Percentiles rank a stretch among this genome's conserved stretches.
Evolutionary conservation across 35 echinoderm and acorn worm species (phyloP).

Genomic region (Chiridota heheva): DNA sequence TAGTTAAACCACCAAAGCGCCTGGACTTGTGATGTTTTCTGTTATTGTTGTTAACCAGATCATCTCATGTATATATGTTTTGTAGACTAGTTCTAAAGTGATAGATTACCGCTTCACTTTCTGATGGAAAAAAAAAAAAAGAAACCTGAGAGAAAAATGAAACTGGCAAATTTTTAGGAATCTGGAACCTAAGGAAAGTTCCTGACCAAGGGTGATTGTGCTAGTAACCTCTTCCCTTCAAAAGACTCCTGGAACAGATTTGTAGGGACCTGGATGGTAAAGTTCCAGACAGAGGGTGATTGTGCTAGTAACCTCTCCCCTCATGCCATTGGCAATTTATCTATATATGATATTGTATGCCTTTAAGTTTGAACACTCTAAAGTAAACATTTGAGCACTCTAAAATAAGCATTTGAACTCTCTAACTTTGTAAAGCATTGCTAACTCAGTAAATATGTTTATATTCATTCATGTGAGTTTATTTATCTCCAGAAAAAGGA

Average conservation of each 20-base stretch:
- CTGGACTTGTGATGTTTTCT: conserved; percentile 10
- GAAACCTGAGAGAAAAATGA: neutral
- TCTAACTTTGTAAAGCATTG: no score
- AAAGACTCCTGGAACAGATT: neutral
- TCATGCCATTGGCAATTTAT: no score
- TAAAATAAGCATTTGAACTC: no score
- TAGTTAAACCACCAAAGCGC: neutral
- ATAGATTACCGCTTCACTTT: neutral
- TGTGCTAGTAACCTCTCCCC: conserved; percentile 47
- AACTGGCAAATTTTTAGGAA: neutral
- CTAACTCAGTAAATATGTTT: no score
- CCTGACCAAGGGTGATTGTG: no score
- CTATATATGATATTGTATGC: no score
- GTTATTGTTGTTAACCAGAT: neutral
- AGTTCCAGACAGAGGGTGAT: conserved; percentile 36
- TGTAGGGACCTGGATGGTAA: conserved; percentile 45
- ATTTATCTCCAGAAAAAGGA: no score
- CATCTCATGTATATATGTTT: neutral
- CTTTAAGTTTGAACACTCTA: no score
- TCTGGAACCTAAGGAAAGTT: neutral
- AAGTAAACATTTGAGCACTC: no score
- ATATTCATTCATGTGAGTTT: no score
- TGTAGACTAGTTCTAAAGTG: conserved; percentile 4
- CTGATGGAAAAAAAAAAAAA: neutral
- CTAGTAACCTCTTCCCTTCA: neutral